Base-by-base conservation (phyloP, 2,113 vertebrate genomes). In the Bostrychus sinensis region DNA sequence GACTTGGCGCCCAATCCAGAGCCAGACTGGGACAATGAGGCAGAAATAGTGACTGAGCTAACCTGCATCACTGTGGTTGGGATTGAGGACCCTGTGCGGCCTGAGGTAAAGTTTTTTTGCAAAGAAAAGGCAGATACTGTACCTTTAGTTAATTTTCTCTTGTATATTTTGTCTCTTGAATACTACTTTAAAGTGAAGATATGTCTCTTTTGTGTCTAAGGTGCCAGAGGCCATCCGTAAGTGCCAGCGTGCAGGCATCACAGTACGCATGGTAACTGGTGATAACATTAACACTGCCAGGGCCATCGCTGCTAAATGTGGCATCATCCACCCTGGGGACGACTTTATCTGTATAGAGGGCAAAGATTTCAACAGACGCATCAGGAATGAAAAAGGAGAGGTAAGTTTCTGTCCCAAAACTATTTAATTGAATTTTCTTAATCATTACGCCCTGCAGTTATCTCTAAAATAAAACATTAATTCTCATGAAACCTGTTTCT, bases 311-410 rank as follows among this genome's bases (percentile, higher is more conserved):
- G 91, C 90, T 56, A 96, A 96, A 81, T 96, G 95, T 3, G 95
- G 95, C 82, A 96, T 96, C 83, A 93, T 96, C 63, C 94, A 94
- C 63, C 93, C 95, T 0, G 95, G 94, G 1, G 94, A 96, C 56
- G 95, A 96, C 76, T 95, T 95, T 71, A 86, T 96, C 66, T 96
- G 95, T 81, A 56, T 96, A 51, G 95, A 96, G 20, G 95, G 95
- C 16, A 95, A 95, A 82, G 95, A 96, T 16, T 96, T 96, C 82
- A 96, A 96, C 89, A 89, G 94, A 51, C 89, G 94, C 66, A 95
- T 96, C 87, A 91, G 95, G 74, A 96, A 96, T 1, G 94, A 96
- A 89, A 95, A 95, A 79, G 95, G 95, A 84, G 95, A 96, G 94
- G 95, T 94, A 82, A 58, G 73, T 17, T 34, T 13, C 28, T 34